Percentiles rank a stretch among this genome's conserved stretches.
Evolutionary conservation across 1,140 invertebrate species (phyloP).

Genomic region (Heliconius eleuchia): DNA sequence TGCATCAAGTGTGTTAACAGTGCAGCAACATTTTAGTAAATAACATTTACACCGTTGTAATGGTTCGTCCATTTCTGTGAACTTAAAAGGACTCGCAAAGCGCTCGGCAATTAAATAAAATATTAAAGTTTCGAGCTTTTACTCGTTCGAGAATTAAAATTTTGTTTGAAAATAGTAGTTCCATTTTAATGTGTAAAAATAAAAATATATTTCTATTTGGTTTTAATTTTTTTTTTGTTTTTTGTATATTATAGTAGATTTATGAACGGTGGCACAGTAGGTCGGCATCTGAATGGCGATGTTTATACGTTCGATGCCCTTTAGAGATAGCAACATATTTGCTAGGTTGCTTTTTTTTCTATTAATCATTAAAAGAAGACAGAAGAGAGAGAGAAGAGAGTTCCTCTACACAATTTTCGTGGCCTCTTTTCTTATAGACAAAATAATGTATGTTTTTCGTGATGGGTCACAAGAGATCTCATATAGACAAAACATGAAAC

Average conservation of each 20-base stretch:
- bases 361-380: no score
- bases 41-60: background rate
- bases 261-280: no score
- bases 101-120: conserved; percentile 10
- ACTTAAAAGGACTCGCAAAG: background rate
- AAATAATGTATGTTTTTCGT: no score
- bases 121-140: background rate
- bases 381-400: no score
- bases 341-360: no score
- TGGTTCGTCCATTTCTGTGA: background rate
- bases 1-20: background rate
- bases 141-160: background rate
- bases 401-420: no score
- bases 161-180: background rate
- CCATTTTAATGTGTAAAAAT: background rate
- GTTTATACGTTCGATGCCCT: no score
- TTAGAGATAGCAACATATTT: no score
- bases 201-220: background rate
- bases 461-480: no score
- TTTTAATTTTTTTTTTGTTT: background rate
- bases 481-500: no score
- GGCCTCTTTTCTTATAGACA: no score
- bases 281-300: no score
- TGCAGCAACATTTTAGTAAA: background rate
- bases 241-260: background rate